Conservation (phyloP, 2,113 vertebrate species). For the Hucho hucho region DNA sequence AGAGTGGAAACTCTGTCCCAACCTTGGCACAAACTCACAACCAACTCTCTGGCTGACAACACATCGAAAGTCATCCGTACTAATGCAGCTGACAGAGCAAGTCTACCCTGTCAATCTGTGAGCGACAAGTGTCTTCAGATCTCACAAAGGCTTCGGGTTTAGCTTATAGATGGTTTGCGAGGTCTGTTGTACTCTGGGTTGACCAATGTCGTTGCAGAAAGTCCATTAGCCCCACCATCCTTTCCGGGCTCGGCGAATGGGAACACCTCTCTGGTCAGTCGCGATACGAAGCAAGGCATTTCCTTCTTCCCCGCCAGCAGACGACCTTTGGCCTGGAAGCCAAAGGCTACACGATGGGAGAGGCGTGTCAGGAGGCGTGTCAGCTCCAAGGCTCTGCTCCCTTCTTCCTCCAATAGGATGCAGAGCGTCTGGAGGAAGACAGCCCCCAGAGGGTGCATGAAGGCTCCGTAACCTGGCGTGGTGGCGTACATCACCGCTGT, state of each 20-base stretch:
- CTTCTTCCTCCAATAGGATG: constrained; percentile 60
- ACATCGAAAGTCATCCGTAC: too few species aligned
- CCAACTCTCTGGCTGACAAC: too few species aligned
- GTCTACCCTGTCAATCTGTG: too few species aligned
- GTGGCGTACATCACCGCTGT: constrained; percentile 74
- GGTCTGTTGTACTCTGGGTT: not conserved
- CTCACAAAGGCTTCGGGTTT: not conserved
- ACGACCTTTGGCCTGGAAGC: constrained; percentile 64
- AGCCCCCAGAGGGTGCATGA: constrained; percentile 58
- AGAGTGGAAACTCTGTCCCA: too few species aligned
- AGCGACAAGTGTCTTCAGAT: too few species aligned
- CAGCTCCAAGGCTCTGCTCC: constrained; percentile 67
- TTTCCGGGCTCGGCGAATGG: constrained; percentile 53
- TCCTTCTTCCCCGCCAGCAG: constrained; percentile 64
- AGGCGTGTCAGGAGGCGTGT: constrained; percentile 71
- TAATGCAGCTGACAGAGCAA: too few species aligned
- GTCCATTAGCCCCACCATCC: not conserved
- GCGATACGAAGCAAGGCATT: constrained; percentile 76
- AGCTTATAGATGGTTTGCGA: constrained; percentile 54
- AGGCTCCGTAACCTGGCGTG: constrained; percentile 74
- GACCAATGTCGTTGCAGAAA: constrained; percentile 40
- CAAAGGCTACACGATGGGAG: constrained; percentile 67
- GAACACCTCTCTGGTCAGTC: constrained; percentile 68
- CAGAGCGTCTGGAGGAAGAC: constrained; percentile 76
- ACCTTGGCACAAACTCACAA: too few species aligned